Base-by-base conservation (phyloP, 2,113 vertebrate genomes). In the Synchiropus splendidus region DNA sequence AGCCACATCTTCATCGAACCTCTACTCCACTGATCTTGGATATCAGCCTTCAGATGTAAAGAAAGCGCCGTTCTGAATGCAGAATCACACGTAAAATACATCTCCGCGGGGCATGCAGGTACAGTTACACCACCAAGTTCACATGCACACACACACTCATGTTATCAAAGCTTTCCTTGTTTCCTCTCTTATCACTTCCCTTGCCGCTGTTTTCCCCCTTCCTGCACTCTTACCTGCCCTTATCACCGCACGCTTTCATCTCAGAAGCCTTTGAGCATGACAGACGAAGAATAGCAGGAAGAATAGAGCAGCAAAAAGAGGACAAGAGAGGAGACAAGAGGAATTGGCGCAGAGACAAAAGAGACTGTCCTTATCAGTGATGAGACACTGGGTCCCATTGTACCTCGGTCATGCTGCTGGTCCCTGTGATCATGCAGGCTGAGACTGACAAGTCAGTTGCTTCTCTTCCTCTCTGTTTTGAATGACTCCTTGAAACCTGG, bases 201-300 rank as follows among this genome's bases (percentile, higher is more conserved):
- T 63, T 49, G 40, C 50, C 58, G 58, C 64, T 53, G 66, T 68
- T 71, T 58, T 58, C 61, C 48, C 54, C 58, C 62, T 74, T 74
- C 74, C 74, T 72, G 73, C 50, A 31, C 66, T 72, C 61, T 58
- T 80, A 80, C 77, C 77, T 80, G 69, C 37, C 53, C 67, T 73
- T 75, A 80, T 80, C 77, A 75, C 14, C 45, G 18, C 33, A 48
- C 21, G 17, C 54, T 80, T 80, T 80, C 74, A 80, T 80, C 68
- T 77, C 9, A 63, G 57, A 67, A 70, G 67, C 76, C 67, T 64
- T 55, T 0, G 37, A 68, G 63, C 54, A 39, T 38, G n/a, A 3
- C 12, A 30, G 65, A 68, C 67, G 72, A 70, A 70, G 54, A 39
- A 34, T 46, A 55, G 54, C 48, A 54, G 51, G 51, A 45, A 47